Conservation (phyloP, 2,888 invertebrate genomes). For the Scaptomyza parva region DNA sequence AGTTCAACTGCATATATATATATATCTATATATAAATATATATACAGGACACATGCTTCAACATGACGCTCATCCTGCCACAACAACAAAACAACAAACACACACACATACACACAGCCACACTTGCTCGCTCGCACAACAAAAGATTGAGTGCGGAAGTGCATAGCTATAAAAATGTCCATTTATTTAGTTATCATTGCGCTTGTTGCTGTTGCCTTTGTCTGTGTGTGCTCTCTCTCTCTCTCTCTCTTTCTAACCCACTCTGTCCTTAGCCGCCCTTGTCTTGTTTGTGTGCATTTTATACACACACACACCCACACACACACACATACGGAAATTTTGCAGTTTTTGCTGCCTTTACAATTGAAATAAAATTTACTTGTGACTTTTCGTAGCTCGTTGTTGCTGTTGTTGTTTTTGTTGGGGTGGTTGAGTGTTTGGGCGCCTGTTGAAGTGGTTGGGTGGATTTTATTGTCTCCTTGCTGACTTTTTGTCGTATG, state of each 20-base stretch:
- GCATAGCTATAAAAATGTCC: slow-evolving; percentile 81
- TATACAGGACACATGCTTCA: slow-evolving; percentile 71
- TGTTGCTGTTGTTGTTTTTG: no score
- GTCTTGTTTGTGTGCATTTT: slow-evolving; percentile 45
- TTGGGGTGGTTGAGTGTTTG: slow-evolving; percentile 37
- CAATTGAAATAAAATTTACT: slow-evolving; percentile 81
- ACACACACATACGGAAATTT: slow-evolving; percentile 28
- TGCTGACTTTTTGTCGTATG: slow-evolving; percentile 46
- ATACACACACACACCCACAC: slow-evolving; percentile 8
- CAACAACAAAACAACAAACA: slow-evolving; percentile 41
- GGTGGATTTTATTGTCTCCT: slow-evolving; percentile 46
- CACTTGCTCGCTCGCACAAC: slow-evolving; percentile 47
- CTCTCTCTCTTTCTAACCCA: neutral
- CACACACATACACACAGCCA: slow-evolving; percentile 30
- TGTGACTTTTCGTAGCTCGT: slow-evolving; percentile 76
- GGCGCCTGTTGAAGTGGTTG: slow-evolving; percentile 19
- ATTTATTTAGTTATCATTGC: slow-evolving; percentile 80
- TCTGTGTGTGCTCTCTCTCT: slow-evolving; percentile 24
- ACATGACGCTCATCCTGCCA: slow-evolving; percentile 73
- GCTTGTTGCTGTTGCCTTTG: slow-evolving; percentile 62
- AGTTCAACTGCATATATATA: slow-evolving; percentile 53
- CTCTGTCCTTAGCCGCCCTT: slow-evolving; percentile 1
- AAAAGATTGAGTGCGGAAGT: slow-evolving; percentile 80
- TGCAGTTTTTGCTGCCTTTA: slow-evolving; percentile 71
- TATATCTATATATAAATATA: slow-evolving; percentile 53